Evolutionary conservation across 23 tunicate genomes (phyloP).

Genomic region (Botrylloides violaceus): DNA sequence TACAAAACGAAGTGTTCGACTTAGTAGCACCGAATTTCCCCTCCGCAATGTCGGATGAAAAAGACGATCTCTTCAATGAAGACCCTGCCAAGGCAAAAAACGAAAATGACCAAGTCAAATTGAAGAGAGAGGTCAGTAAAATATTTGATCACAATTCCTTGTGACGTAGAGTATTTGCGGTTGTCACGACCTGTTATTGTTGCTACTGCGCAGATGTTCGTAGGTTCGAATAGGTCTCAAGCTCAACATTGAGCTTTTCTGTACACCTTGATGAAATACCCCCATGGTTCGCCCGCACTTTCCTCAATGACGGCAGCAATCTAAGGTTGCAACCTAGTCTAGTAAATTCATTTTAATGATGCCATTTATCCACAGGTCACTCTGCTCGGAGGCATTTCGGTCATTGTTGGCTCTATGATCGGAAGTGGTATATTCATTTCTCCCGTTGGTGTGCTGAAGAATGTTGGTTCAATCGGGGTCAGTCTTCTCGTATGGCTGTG

Average conservation of each 20-base stretch:
- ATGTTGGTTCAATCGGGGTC: slow-evolving; percentile 64
- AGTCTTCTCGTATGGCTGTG: slow-evolving; percentile 67
- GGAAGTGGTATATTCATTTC: slow-evolving; percentile 92
- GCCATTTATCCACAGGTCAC: slow-evolving; percentile 26
- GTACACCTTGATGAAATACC: background rate
- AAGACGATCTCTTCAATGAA: background rate
- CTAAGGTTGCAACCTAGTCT: too few relatives aligned
- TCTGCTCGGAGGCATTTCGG: slow-evolving; percentile 71
- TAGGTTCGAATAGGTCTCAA: background rate
- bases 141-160: too few relatives aligned
- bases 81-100: background rate
- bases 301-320: too few relatives aligned
- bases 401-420: slow-evolving; percentile 87
- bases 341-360: background rate
- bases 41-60: too few relatives aligned
- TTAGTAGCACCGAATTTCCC: too few relatives aligned
- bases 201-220: background rate
- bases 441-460: slow-evolving; percentile 81
- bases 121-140: slow-evolving; percentile 3
- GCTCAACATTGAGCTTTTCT: background rate
- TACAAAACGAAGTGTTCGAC: too few relatives aligned
- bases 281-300: too few relatives aligned
- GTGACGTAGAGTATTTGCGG: too few relatives aligned
- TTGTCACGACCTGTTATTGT: background rate
- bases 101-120: background rate